Evolutionary conservation across 2,797 vertebrate species (phyloP).

Genomic region (Zalophus californianus): DNA sequence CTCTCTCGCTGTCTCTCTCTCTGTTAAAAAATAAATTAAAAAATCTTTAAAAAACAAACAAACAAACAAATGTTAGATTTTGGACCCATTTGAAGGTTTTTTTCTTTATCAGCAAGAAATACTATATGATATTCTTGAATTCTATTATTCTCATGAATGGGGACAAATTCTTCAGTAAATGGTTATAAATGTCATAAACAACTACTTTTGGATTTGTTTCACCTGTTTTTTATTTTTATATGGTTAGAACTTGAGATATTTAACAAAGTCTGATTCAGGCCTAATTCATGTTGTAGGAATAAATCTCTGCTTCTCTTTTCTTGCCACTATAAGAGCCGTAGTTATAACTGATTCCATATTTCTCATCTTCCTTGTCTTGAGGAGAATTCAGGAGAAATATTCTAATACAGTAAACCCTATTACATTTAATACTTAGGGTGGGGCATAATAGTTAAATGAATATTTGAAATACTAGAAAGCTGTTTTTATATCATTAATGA

Average conservation of each 20-base stretch:
- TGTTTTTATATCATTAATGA: neutral
- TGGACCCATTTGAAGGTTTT: neutral
- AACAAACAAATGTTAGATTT: neutral
- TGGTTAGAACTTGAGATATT: neutral
- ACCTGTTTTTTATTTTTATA: neutral
- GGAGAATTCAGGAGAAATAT: neutral
- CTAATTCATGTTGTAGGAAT: neutral
- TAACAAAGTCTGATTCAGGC: neutral
- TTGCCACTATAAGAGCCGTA: neutral
- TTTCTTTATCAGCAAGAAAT: neutral
- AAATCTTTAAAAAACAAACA: no score
- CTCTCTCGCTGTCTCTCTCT: no score
- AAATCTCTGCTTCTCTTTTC: neutral
- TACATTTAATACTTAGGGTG: neutral
- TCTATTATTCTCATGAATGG: neutral
- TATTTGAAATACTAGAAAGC: neutral
- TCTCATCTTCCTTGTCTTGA: neutral
- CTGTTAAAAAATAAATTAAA: no score
- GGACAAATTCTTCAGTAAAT: neutral
- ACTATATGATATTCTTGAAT: neutral
- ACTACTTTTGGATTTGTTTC: neutral
- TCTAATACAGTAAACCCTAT: neutral
- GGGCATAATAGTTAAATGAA: neutral
- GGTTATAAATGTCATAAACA: neutral
- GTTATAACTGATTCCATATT: neutral